phyloP scores from a whole-genome alignment of 2,797 vertebrate species.

The Chaetophractus vellerosus region DNA sequence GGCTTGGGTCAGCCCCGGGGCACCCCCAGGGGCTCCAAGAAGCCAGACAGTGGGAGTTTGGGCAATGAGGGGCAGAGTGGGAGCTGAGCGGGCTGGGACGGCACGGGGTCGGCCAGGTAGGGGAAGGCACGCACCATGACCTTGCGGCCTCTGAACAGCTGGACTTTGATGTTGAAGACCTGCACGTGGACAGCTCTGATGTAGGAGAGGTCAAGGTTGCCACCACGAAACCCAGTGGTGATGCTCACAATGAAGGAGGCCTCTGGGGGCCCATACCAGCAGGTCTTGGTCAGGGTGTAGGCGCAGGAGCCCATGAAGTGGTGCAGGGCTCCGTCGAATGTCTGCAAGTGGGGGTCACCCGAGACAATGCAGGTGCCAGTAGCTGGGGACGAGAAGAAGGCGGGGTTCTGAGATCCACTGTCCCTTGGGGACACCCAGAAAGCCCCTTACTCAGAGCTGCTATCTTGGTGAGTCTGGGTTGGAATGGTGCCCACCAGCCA shows the following conservation, averaged over 20 bases:
- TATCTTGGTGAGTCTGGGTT: fast-evolving
- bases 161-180: conserved; percentile 85
- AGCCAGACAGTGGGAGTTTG: neutral
- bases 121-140: conserved; percentile 88
- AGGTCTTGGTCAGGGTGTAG: conserved; percentile 88
- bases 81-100: fast-evolving
- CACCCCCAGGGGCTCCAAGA: neutral
- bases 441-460: neutral
- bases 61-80: neutral
- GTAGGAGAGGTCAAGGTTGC: conserved; percentile 91
- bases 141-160: conserved; percentile 90
- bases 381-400: conserved; percentile 83
- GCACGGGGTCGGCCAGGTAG: fast-evolving
- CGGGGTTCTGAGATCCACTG: neutral
- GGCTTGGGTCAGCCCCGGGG: neutral
- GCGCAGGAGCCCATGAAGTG: conserved; percentile 92
- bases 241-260: conserved; percentile 91
- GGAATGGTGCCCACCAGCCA: neutral
- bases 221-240: conserved; percentile 92
- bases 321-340: conserved; percentile 90
- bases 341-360: conserved; percentile 91
- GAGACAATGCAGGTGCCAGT: conserved; percentile 87
- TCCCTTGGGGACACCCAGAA: neutral
- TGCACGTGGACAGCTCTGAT: conserved; percentile 90
- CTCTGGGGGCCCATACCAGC: conserved; percentile 77